A percentile compares a stretch with the other conserved stretches of the same genome.
Evolutionary conservation across 2,797 vertebrate genomes (phyloP).

Genomic region (Pteropus rufus): DNA sequence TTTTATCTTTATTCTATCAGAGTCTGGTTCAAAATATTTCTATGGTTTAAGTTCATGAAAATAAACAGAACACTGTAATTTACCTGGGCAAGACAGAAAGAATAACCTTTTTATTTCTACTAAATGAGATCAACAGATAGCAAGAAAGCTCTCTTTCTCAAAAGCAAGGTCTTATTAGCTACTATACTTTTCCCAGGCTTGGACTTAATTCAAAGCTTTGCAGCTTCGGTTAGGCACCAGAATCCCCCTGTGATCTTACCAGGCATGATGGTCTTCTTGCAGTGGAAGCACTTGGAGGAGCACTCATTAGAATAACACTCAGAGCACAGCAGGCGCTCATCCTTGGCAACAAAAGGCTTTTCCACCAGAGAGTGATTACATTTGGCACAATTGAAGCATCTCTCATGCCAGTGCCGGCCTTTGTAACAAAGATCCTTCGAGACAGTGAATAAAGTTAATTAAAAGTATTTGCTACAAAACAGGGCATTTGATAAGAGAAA

Average conservation of each 20-base stretch:
- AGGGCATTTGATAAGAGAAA: slow-evolving; percentile 27
- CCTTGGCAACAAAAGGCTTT: slow-evolving; percentile 96
- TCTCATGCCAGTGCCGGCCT: slow-evolving; percentile 95
- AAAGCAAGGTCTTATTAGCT: background rate
- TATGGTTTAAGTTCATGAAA: background rate
- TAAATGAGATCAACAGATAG: background rate
- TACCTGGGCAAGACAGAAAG: background rate
- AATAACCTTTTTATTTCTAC: background rate
- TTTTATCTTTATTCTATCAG: background rate
- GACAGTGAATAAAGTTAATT: slow-evolving; percentile 69
- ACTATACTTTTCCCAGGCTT: background rate
- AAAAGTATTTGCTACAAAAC: slow-evolving; percentile 19
- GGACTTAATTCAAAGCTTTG: background rate
- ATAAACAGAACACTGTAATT: background rate
- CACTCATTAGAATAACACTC: slow-evolving; percentile 94
- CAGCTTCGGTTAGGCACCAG: background rate
- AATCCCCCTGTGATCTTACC: slow-evolving; percentile 82
- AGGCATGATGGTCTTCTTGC: slow-evolving; percentile 96
- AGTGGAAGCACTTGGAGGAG: slow-evolving; percentile 95
- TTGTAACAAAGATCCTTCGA: slow-evolving; percentile 95
- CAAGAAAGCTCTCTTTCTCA: background rate
- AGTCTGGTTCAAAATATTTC: background rate
- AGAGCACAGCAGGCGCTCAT: slow-evolving; percentile 92
- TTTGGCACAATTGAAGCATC: slow-evolving; percentile 94
- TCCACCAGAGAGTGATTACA: slow-evolving; percentile 92